Conservation (phyloP, 2,888 invertebrate species). For the Aleiodes alternator region DNA sequence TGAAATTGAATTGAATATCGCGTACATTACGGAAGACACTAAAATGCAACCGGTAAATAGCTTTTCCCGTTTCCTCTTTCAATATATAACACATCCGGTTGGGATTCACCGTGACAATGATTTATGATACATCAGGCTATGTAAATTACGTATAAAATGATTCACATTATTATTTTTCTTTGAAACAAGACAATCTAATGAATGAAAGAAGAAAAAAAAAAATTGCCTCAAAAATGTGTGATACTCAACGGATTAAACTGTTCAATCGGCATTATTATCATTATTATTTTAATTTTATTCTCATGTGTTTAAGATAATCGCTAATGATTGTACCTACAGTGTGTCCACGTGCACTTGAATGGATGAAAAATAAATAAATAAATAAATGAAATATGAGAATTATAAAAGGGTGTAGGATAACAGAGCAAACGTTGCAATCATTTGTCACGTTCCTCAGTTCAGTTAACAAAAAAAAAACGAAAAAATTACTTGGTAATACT, state of each 20-base stretch:
- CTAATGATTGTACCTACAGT: not conserved
- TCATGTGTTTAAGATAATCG: not conserved
- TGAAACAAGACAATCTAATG: too few species aligned
- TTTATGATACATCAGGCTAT: conserved; percentile 14
- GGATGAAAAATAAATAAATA: not conserved
- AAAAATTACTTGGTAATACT: not conserved
- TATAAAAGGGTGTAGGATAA: not conserved
- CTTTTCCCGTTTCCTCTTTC: conserved; percentile 75
- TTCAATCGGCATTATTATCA: not conserved
- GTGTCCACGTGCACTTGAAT: not conserved
- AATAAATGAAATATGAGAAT: too few species aligned
- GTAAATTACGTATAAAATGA: conserved; percentile 1
- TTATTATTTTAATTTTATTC: not conserved
- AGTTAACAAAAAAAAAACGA: not conserved
- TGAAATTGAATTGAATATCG: conserved; percentile 79
- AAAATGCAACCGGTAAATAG: conserved; percentile 79
- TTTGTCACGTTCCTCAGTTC: conserved; percentile 29
- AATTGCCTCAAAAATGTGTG: too few species aligned
- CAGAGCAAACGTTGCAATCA: conserved; percentile 13
- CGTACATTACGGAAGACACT: conserved; percentile 78
- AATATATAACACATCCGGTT: conserved; percentile 72
- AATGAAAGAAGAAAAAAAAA: too few species aligned
- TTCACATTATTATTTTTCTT: not conserved
- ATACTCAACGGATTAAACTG: not conserved
- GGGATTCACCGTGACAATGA: conserved; percentile 46